These are phyloP conservation scores for Cheilosia pagana DNA, from an alignment of 2,888 invertebrate genomes.

Conservation along the genomic window DNA sequence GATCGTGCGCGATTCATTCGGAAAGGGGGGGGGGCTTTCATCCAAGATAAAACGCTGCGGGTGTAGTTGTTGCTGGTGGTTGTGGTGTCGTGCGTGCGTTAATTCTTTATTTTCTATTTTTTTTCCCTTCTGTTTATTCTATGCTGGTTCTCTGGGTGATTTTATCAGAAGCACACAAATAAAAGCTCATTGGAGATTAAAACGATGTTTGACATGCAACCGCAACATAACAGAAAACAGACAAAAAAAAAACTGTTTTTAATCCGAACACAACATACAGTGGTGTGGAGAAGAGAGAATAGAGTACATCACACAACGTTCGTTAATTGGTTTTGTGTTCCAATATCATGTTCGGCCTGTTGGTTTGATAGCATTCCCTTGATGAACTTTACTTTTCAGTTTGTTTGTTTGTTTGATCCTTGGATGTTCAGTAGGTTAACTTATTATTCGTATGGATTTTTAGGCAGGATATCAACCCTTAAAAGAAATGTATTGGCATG, in stretches of 20 bases:
- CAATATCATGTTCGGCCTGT: too few species aligned
- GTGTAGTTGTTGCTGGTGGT: neutral
- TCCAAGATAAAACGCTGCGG: slow-evolving; percentile 9
- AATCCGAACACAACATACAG: neutral
- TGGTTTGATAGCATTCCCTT: too few species aligned
- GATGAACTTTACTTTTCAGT: too few species aligned
- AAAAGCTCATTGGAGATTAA: slow-evolving; percentile 1
- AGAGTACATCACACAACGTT: too few species aligned
- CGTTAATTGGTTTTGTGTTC: neutral
- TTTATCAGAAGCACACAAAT: slow-evolving; percentile 11
- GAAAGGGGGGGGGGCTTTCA: neutral
- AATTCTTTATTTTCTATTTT: neutral
- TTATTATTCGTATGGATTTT: too few species aligned
- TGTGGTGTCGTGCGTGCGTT: neutral
- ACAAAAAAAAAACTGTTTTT: neutral
- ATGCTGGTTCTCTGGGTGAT: neutral
- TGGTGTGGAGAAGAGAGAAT: too few species aligned
- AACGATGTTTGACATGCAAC: slow-evolving; percentile 16
- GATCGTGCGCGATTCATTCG: slow-evolving; percentile 4
- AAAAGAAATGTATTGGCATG: too few species aligned
- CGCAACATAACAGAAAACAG: neutral
- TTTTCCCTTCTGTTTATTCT: neutral
- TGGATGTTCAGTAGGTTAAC: too few species aligned
- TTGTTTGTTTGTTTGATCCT: too few species aligned
- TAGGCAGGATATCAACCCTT: too few species aligned